Percentiles rank a stretch among this genome's conserved stretches.
Conservation (phyloP, 2,888 invertebrate species). For the Argyra leucocephala region DNA sequence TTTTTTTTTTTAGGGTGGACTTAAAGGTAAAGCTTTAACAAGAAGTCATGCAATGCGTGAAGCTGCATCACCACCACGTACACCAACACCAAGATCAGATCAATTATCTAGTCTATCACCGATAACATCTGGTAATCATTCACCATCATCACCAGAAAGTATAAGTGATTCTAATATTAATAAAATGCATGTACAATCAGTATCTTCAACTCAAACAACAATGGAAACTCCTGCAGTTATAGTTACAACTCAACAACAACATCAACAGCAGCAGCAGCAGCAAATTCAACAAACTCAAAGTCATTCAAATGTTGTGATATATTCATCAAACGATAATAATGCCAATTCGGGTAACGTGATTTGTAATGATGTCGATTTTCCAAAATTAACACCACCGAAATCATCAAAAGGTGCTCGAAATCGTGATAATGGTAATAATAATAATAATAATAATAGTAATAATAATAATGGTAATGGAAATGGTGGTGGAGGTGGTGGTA, state of each 20-base stretch:
- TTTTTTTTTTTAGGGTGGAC: conserved; percentile 47
- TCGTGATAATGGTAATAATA: conserved; percentile 22
- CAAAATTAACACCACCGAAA: conserved; percentile 43
- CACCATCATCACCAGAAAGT: not conserved
- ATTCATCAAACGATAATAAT: conserved; percentile 13
- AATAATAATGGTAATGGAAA: not conserved
- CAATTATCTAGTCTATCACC: conserved; percentile 5
- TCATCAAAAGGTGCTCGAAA: conserved; percentile 35
- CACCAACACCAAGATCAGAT: conserved; percentile 44
- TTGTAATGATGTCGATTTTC: conserved; percentile 43
- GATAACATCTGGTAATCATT: not conserved
- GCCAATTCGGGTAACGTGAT: conserved; percentile 27
- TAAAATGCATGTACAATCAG: conserved; percentile 31
- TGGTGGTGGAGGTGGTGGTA: not conserved
- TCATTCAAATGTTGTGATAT: conserved; percentile 15
- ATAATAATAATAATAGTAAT: conserved; percentile 16
- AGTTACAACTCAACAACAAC: conserved; percentile 38
- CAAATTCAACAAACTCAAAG: conserved; percentile 21
- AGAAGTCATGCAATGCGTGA: conserved; percentile 86
- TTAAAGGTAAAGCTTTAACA: conserved; percentile 74
- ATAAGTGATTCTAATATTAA: conserved; percentile 28
- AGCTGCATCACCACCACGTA: conserved; percentile 58
- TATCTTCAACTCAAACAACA: conserved; percentile 32
- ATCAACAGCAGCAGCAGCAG: conserved; percentile 28
- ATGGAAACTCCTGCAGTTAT: conserved; percentile 39